Conservation (phyloP, 35 echinoderm and acorn worm species). For the Chiridota heheva region DNA sequence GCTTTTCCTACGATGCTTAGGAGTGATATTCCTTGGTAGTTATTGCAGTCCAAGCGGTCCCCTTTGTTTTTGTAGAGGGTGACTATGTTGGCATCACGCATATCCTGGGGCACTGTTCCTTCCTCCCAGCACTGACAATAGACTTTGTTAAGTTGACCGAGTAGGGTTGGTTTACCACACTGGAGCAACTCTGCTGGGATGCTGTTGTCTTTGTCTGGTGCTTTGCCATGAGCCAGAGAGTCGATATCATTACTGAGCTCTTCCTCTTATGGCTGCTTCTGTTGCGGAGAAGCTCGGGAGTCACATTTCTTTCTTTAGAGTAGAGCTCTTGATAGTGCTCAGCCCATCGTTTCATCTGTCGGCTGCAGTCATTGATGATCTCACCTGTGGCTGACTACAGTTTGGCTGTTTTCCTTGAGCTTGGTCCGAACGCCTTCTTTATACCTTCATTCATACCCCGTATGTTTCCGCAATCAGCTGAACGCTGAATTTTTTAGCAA, state of each 20-base stretch:
- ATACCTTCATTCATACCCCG: not conserved
- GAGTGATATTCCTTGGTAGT: constrained; percentile 41
- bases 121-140: constrained; percentile 23
- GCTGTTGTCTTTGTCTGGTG: not conserved
- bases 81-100: constrained; percentile 53
- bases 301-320: not conserved
- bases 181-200: not conserved
- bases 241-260: not conserved
- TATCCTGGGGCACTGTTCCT: constrained; percentile 27
- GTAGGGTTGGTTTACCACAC: not conserved
- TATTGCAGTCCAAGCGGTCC: constrained; percentile 47
- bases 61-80: constrained; percentile 66
- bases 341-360: not conserved
- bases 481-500: not conserved
- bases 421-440: no score
- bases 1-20: constrained; percentile 51
- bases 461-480: not conserved
- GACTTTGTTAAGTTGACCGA: not conserved
- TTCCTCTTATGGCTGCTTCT: no score
- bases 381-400: no score
- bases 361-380: no score
- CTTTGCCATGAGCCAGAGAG: not conserved
- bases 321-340: not conserved
- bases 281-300: not conserved
- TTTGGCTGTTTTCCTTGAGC: not conserved